phyloP scores from a whole-genome alignment of 2,888 invertebrate species.

The Lingula anatina region DNA sequence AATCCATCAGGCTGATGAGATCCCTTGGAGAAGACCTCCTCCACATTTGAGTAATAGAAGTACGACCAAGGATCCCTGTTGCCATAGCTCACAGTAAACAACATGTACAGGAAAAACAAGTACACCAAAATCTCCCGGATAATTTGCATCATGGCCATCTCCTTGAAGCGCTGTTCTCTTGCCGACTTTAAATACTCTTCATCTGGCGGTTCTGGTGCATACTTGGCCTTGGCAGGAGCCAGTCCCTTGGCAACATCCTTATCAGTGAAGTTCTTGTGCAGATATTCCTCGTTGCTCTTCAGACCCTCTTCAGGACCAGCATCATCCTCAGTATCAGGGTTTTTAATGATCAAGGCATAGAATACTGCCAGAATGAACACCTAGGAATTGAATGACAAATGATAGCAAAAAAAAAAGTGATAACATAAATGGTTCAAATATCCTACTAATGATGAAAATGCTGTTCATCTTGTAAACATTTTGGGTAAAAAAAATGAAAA shows the following conservation, averaged over 20 bases:
- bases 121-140: slow-evolving; percentile 24
- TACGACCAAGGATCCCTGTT: slow-evolving; percentile 24
- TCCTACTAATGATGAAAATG: too few species aligned
- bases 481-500: neutral
- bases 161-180: slow-evolving; percentile 19
- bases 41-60: slow-evolving; percentile 13
- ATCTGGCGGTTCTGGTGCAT: slow-evolving; percentile 17
- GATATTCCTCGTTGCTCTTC: slow-evolving; percentile 18
- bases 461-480: too few species aligned
- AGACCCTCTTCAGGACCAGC: slow-evolving; percentile 8
- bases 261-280: slow-evolving; percentile 19
- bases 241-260: slow-evolving; percentile 9
- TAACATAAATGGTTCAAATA: neutral
- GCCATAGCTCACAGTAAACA: slow-evolving; percentile 23
- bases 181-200: slow-evolving; percentile 18
- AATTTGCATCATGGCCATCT: slow-evolving; percentile 22
- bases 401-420: slow-evolving; percentile 1
- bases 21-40: slow-evolving; percentile 16
- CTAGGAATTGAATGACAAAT: slow-evolving; percentile 4
- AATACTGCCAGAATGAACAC: slow-evolving; percentile 20
- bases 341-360: slow-evolving; percentile 24
- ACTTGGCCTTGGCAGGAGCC: neutral
- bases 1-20: too few species aligned
- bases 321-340: slow-evolving; percentile 20
- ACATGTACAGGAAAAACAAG: slow-evolving; percentile 21